A percentile compares a stretch with the other conserved stretches of the same genome.
Conservation (phyloP, 2,797 vertebrate genomes). For the Sebastolobus altivelis region DNA sequence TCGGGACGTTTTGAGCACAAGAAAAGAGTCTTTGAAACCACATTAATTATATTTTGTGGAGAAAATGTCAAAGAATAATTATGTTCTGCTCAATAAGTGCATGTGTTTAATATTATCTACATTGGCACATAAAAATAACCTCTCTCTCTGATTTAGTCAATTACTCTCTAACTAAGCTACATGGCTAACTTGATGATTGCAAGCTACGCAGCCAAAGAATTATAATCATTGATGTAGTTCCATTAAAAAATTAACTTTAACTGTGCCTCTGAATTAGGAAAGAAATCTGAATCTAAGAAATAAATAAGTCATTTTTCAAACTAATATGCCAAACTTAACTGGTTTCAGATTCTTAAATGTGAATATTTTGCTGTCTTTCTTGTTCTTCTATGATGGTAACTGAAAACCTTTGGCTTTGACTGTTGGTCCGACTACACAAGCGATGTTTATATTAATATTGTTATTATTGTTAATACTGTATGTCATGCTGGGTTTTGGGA, state of each 20-base stretch:
- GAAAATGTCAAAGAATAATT: background rate
- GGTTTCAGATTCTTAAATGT: background rate
- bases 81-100: background rate
- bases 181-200: background rate
- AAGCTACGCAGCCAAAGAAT: background rate
- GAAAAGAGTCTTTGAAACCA: slow-evolving; percentile 1
- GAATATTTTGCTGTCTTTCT: background rate
- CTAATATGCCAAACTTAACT: background rate
- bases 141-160: background rate
- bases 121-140: background rate
- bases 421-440: background rate
- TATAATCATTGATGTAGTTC: background rate
- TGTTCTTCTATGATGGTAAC: background rate
- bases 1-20: background rate
- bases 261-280: background rate
- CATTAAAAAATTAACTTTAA: background rate
- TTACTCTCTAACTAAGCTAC: too few species aligned
- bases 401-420: background rate
- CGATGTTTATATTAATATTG: background rate
- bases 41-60: background rate
- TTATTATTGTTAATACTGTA: background rate
- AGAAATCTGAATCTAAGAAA: background rate
- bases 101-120: background rate
- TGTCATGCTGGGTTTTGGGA: background rate
- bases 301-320: background rate